Conservation (phyloP, 2,113 vertebrate species). For the Turnix velox region DNA sequence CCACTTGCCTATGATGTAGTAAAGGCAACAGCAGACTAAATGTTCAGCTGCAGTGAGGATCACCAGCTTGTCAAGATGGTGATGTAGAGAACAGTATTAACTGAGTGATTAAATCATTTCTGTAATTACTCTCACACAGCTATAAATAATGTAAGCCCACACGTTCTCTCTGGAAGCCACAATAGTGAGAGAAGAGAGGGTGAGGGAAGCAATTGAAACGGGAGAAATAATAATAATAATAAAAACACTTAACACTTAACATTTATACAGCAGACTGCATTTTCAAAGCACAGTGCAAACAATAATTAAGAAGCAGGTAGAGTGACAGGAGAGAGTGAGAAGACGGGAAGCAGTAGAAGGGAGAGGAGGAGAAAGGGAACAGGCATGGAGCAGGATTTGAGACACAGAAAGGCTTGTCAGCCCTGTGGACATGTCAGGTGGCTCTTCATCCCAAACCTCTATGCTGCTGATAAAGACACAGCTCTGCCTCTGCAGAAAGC, state of each 20-base stretch:
- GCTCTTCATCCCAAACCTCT: neutral
- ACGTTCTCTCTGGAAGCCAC: conserved; percentile 47
- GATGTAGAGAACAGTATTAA: conserved; percentile 36
- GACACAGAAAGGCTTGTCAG: neutral
- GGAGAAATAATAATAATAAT: neutral
- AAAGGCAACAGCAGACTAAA: neutral
- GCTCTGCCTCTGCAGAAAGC: neutral
- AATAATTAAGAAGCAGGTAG: conserved; percentile 29
- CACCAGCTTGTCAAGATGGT: neutral
- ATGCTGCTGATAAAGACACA: neutral
- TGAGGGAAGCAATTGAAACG: conserved; percentile 8
- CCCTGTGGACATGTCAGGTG: accelerated
- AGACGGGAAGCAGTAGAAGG: neutral
- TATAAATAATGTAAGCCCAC: conserved; percentile 69
- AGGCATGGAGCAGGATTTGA: neutral
- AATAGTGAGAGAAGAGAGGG: neutral
- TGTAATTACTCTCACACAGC: conserved; percentile 70
- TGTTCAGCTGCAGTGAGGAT: neutral
- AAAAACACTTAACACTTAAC: conserved; percentile 30
- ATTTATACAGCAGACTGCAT: neutral
- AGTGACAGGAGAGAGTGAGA: neutral
- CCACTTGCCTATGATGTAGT: neutral
- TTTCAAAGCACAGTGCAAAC: conserved; percentile 40
- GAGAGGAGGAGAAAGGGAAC: neutral
- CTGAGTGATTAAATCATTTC: conserved; percentile 70